Percentiles rank a stretch among this genome's conserved stretches.
Conservation (phyloP, 1,140 invertebrate genomes). For the Cardiocondyla obscurior region DNA sequence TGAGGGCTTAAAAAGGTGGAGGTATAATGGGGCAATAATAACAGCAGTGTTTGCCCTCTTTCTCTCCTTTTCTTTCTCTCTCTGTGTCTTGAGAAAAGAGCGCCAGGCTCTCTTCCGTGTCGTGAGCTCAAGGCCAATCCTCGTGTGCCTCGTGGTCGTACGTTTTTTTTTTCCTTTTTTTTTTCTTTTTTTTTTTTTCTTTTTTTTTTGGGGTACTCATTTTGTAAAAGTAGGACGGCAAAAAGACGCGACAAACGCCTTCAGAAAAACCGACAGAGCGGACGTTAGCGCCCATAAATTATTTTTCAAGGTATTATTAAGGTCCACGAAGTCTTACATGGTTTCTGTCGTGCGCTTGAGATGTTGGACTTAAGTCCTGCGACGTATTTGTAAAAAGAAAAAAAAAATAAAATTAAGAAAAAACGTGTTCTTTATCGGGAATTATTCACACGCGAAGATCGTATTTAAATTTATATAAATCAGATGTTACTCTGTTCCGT, state of each 20-base stretch:
- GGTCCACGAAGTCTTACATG: not conserved
- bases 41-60: constrained; percentile 7
- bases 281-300: constrained; percentile 14
- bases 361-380: not conserved
- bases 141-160: constrained; percentile 12
- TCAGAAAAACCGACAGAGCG: constrained; percentile 12
- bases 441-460: not conserved
- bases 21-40: constrained; percentile 58
- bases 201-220: no score
- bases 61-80: not conserved
- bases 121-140: constrained; percentile 60
- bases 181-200: no score
- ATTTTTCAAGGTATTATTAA: constrained; percentile 26
- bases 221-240: not conserved
- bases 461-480: not conserved
- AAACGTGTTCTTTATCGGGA: not conserved
- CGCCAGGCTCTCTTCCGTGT: not conserved
- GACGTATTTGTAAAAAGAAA: not conserved
- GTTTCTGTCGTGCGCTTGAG: not conserved
- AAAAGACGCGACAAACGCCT: not conserved
- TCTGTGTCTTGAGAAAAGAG: not conserved
- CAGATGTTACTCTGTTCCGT: not conserved
- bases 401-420: no score
- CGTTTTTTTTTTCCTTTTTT: not conserved
- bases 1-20: constrained; percentile 64